These are phyloP conservation scores for Amblyopsis rosae DNA, from an alignment of 2,113 vertebrate species.

Conservation along the genomic window DNA sequence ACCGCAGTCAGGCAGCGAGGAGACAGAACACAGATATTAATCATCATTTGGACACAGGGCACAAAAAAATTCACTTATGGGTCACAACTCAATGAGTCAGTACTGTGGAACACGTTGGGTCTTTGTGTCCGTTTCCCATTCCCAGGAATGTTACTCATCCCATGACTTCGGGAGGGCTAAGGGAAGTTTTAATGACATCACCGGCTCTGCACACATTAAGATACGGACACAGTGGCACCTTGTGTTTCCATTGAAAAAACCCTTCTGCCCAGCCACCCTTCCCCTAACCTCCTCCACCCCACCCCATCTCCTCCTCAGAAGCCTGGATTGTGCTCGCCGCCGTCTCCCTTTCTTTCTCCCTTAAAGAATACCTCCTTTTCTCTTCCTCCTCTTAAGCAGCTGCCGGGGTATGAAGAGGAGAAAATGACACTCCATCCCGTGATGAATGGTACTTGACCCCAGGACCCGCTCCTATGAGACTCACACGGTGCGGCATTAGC, in stretches of 20 bases:
- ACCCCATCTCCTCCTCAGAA: conserved; percentile 76
- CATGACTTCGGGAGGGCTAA: conserved; percentile 86
- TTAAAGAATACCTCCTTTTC: conserved; percentile 69
- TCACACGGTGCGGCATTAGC: conserved; percentile 67
- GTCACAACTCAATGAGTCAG: conserved; percentile 89
- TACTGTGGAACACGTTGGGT: conserved; percentile 84
- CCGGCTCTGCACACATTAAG: conserved; percentile 86
- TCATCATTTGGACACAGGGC: conserved; percentile 87
- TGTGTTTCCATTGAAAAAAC: conserved; percentile 81
- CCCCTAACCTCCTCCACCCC: conserved; percentile 12
- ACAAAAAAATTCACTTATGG: conserved; percentile 85
- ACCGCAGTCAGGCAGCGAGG: conserved; percentile 79
- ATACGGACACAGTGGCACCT: conserved; percentile 96
- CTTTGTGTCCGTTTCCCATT: conserved; percentile 86
- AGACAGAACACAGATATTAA: conserved; percentile 96
- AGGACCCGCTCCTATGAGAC: conserved; percentile 81
- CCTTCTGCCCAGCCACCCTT: conserved; percentile 12
- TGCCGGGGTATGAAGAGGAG: conserved; percentile 89
- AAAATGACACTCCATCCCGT: conserved; percentile 96
- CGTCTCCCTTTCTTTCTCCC: conserved; percentile 41
- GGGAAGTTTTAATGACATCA: conserved; percentile 83
- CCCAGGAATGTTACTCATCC: conserved; percentile 89
- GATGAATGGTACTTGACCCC: conserved; percentile 98
- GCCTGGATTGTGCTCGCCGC: conserved; percentile 85
- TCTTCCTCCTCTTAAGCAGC: conserved; percentile 76